Evolutionary conservation across 2,888 invertebrate species (phyloP).

Genomic region (Cheilosia urbana): DNA sequence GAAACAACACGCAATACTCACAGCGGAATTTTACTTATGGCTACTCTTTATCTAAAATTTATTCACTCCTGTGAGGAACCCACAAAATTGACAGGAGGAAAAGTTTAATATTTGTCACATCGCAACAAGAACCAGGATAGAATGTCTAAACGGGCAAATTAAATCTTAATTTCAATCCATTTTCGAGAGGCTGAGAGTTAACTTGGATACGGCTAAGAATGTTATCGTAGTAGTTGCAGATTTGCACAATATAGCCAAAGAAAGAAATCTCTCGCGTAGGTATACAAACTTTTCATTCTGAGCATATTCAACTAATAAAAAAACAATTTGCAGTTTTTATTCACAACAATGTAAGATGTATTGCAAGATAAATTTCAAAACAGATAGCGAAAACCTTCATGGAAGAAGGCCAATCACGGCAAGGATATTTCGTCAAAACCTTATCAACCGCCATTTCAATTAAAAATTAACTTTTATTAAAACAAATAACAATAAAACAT

Average conservation of each 20-base stretch:
- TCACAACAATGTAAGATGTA: background rate
- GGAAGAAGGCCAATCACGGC: background rate
- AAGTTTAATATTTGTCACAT: background rate
- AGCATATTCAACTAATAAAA: too few relatives aligned
- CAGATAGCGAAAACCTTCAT: background rate
- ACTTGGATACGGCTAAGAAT: too few relatives aligned
- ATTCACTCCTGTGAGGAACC: slow-evolving; percentile 19
- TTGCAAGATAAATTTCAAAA: background rate
- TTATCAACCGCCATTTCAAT: too few relatives aligned
- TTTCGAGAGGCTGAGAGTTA: too few relatives aligned
- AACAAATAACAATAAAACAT: too few relatives aligned
- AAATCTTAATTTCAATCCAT: slow-evolving; percentile 25
- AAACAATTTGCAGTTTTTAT: background rate
- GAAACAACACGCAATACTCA: too few relatives aligned
- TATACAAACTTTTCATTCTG: background rate
- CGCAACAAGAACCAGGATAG: slow-evolving; percentile 23
- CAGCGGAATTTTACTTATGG: too few relatives aligned
- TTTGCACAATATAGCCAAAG: slow-evolving; percentile 17
- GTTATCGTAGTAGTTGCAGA: background rate
- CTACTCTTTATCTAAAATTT: slow-evolving; percentile 7
- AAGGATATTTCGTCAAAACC: too few relatives aligned
- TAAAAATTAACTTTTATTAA: too few relatives aligned
- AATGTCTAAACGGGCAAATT: slow-evolving; percentile 34
- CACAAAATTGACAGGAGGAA: slow-evolving; percentile 8
- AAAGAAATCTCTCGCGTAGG: slow-evolving; percentile 3